phyloP scores from a whole-genome alignment of 2,113 vertebrate genomes.

The Festucalex cinctus region DNA sequence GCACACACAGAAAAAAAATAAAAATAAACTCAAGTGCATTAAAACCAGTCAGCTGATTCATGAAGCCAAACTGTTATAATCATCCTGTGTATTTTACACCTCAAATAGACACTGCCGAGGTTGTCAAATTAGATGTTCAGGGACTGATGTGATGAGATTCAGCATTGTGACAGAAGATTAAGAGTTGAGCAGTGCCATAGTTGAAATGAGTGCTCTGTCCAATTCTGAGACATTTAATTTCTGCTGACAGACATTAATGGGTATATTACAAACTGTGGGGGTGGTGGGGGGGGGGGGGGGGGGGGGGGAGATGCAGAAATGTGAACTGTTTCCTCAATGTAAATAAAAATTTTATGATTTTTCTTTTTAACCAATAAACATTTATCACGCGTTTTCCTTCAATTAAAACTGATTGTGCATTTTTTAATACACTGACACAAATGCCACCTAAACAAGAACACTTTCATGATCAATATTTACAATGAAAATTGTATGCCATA shows the following conservation, averaged over 20 bases:
- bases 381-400: not conserved
- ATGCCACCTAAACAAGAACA: not conserved
- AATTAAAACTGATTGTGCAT: not conserved
- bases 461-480: not conserved
- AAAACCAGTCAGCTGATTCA: not conserved
- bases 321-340: constrained; percentile 51
- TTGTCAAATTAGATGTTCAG: constrained; percentile 1
- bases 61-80: not conserved
- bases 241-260: constrained; percentile 7
- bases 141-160: not conserved
- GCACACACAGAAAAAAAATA: too few relatives aligned
- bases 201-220: not conserved
- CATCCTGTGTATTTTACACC: not conserved
- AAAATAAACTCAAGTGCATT: constrained; percentile 16
- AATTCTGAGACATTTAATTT: not conserved
- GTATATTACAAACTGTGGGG: not conserved
- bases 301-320: not conserved
- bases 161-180: not conserved
- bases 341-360: constrained; percentile 56
- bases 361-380: not conserved
- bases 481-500: not conserved
- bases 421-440: not conserved
- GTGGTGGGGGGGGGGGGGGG: too few relatives aligned
- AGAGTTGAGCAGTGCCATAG: not conserved
- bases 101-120: not conserved